A percentile compares a stretch with the other conserved stretches of the same genome.
These are phyloP conservation scores for Cinclus cinclus DNA, from an alignment of 2,113 vertebrate species.

Conservation along the genomic window DNA sequence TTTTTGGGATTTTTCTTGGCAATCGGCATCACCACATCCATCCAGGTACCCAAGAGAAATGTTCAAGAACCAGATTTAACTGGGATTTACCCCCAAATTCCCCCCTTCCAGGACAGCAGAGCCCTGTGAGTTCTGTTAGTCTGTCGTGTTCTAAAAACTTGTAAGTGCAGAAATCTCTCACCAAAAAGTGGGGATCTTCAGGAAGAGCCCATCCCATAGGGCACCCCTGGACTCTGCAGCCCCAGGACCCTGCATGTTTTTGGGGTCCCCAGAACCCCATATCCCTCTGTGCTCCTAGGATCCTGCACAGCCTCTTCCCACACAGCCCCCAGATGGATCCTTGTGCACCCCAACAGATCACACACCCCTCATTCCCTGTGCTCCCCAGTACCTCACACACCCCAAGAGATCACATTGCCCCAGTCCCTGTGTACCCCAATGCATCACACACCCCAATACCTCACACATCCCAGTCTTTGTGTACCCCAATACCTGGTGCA, in stretches of 20 bases:
- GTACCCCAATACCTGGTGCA: background rate
- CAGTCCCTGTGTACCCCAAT: background rate
- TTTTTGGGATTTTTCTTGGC: too few species aligned
- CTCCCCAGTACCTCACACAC: too few species aligned
- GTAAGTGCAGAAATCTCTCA: background rate
- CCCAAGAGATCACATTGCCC: accelerated
- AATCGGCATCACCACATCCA: background rate
- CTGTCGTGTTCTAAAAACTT: accelerated
- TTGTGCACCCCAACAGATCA: accelerated
- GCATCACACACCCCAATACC: background rate
- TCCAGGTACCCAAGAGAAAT: accelerated
- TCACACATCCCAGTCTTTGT: background rate
- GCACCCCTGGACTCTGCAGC: background rate
- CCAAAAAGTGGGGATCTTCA: background rate
- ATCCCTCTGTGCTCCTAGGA: background rate
- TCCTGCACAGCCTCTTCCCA: background rate
- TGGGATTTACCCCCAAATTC: background rate
- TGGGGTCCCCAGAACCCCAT: background rate
- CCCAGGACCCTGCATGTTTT: accelerated
- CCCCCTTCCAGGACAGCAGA: accelerated
- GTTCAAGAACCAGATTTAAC: accelerated
- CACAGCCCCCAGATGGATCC: background rate
- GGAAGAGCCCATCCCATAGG: accelerated
- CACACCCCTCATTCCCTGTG: accelerated
- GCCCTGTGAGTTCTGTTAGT: accelerated